Evolutionary conservation across 1,140 invertebrate genomes (phyloP).

Genomic region (Drosophila repletoides): DNA sequence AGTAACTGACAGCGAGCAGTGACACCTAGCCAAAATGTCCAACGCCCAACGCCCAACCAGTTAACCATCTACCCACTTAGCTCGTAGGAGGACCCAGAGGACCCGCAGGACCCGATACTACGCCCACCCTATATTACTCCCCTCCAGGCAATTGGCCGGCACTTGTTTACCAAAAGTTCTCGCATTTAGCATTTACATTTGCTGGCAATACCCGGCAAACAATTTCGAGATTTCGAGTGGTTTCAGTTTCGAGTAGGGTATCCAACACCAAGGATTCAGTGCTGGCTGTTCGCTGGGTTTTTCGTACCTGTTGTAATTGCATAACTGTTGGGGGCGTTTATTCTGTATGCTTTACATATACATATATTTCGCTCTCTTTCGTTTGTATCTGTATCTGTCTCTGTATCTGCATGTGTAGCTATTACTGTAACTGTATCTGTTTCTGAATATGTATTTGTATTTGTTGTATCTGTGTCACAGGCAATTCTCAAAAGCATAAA

Average conservation of each 20-base stretch:
- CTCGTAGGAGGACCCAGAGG: too few species aligned
- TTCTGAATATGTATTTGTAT: conserved; percentile 8
- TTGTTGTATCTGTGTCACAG: conserved; percentile 65
- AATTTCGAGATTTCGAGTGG: neutral
- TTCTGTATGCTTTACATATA: neutral
- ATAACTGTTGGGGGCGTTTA: conserved; percentile 48
- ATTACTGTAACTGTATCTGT: conserved; percentile 19
- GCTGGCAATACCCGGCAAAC: neutral
- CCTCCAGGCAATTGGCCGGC: conserved; percentile 51
- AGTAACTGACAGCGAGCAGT: neutral
- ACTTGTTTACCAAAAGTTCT: conserved; percentile 73
- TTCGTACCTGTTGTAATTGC: conserved; percentile 67
- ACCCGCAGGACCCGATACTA: too few species aligned
- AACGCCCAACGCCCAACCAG: too few species aligned
- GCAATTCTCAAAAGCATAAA: conserved; percentile 80
- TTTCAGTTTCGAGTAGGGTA: conserved; percentile 1
- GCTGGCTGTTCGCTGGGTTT: conserved; percentile 37
- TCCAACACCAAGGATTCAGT: too few species aligned
- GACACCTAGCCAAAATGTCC: too few species aligned
- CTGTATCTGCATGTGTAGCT: too few species aligned
- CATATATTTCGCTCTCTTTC: neutral
- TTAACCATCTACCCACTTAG: neutral
- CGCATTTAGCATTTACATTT: conserved; percentile 54
- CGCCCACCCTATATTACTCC: neutral
- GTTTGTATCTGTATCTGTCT: neutral